phyloP scores from a whole-genome alignment of 2,888 invertebrate species.

The Cantharis rustica region DNA sequence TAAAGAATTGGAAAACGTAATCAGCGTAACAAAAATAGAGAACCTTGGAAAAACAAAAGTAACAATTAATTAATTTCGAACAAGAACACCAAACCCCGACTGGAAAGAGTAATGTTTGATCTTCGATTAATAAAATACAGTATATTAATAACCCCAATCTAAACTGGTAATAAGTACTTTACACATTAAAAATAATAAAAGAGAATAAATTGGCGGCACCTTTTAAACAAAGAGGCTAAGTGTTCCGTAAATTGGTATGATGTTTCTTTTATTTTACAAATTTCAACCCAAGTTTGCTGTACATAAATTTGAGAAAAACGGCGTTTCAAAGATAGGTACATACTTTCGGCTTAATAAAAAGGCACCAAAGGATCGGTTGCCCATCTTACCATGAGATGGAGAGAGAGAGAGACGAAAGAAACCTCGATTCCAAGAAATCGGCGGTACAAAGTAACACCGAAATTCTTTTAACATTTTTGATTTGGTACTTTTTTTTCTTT shows the following conservation, averaged over 20 bases:
- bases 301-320: neutral
- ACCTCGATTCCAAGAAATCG: neutral
- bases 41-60: neutral
- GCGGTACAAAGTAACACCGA: neutral
- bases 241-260: conserved; percentile 24
- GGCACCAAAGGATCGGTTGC: neutral
- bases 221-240: conserved; percentile 18
- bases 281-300: neutral
- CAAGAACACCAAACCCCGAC: neutral
- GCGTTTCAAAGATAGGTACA: neutral
- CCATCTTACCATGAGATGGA: neutral
- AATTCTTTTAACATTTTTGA: neutral
- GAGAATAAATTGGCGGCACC: conserved; percentile 16
- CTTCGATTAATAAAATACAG: neutral
- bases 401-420: neutral
- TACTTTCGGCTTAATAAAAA: neutral
- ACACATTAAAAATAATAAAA: conserved; percentile 12
- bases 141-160: neutral
- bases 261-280: conserved; percentile 1
- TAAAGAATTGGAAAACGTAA: neutral
- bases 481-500: neutral
- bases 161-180: conserved; percentile 1
- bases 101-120: neutral
- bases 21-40: neutral
- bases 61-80: neutral